phyloP scores from a whole-genome alignment of 2,113 vertebrate species.

The Lycaon pictus region DNA sequence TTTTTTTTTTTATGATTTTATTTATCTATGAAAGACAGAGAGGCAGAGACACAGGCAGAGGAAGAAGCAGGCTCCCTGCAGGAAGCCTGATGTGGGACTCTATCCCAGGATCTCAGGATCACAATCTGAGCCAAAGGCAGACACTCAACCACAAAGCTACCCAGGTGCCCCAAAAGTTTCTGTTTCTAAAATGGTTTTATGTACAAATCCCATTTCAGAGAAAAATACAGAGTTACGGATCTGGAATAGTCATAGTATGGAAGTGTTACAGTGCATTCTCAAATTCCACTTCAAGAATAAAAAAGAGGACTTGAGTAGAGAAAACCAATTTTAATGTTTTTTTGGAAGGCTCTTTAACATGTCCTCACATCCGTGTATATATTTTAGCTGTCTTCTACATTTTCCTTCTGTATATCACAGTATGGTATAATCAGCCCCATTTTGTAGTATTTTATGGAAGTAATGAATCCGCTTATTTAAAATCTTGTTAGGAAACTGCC shows the following conservation, averaged over 20 bases:
- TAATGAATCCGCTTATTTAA: neutral
- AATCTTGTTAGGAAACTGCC: constrained; percentile 6
- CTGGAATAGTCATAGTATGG: neutral
- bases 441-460: constrained; percentile 17
- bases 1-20: no score
- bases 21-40: no score
- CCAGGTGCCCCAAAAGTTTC: neutral
- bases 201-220: neutral
- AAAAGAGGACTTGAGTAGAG: neutral
- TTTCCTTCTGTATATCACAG: constrained; percentile 8
- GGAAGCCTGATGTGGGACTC: no score
- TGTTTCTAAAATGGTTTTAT: constrained; percentile 19
- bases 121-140: no score
- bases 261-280: neutral
- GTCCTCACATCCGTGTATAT: neutral
- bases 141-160: no score
- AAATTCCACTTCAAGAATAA: neutral
- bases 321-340: neutral
- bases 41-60: no score
- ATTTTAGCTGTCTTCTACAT: constrained; percentile 15
- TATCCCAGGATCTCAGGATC: no score
- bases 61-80: no score
- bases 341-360: constrained; percentile 31
- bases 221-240: neutral
- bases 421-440: neutral